These are phyloP conservation scores for Philopotamus ludificatus DNA, from an alignment of 1,140 invertebrate genomes.

Conservation along the genomic window DNA sequence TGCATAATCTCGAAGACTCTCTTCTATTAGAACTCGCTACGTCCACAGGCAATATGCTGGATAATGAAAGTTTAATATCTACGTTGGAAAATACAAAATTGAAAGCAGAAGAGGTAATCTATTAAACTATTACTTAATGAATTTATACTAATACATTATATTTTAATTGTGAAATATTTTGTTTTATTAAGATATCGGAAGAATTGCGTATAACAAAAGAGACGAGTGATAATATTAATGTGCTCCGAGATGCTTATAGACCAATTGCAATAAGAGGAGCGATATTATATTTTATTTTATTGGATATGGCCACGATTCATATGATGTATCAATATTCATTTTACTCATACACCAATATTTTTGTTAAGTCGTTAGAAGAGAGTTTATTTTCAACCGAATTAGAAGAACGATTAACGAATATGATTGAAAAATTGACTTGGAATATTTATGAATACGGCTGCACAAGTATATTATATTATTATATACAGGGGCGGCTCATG, in stretches of 20 bases:
- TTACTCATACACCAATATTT: conserved; percentile 76
- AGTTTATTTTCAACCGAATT: conserved; percentile 73
- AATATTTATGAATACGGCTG: conserved; percentile 89
- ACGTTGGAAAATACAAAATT: conserved; percentile 87
- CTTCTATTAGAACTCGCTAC: conserved; percentile 77
- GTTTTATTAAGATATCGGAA: conserved; percentile 59
- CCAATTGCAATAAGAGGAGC: conserved; percentile 80
- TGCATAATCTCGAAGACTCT: conserved; percentile 80
- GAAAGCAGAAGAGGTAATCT: conserved; percentile 71
- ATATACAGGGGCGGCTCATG: too few species aligned
- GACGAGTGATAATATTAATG: conserved; percentile 78
- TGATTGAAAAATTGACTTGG: conserved; percentile 79
- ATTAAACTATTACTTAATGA: conserved; percentile 13
- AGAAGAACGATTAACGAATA: conserved; percentile 71
- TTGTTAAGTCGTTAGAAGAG: conserved; percentile 77
- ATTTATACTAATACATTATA: conserved; percentile 8
- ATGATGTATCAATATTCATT: conserved; percentile 92
- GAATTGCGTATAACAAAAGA: conserved; percentile 72
- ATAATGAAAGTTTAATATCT: conserved; percentile 80
- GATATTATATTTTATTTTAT: conserved; percentile 84
- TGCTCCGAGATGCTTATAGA: conserved; percentile 76
- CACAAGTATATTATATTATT: conserved; percentile 62
- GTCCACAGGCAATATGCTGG: conserved; percentile 86
- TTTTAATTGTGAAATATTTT: conserved; percentile 10
- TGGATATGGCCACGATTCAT: conserved; percentile 82